phyloP scores from a whole-genome alignment of 2,113 vertebrate species.

The Erpornis zantholeuca region DNA sequence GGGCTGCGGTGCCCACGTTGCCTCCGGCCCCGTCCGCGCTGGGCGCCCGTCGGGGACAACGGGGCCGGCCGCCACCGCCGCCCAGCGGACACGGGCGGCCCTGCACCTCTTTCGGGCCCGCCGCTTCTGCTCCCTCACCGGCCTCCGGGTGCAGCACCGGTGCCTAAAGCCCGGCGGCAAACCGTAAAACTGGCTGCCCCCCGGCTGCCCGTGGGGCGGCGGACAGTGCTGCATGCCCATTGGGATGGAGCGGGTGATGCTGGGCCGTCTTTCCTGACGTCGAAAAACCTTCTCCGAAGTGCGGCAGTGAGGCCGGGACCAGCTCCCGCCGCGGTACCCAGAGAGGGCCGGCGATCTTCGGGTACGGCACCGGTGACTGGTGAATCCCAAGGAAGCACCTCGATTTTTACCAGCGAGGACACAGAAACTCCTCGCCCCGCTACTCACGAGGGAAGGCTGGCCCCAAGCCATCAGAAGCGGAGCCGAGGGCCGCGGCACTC shows the following conservation, averaged over 20 bases:
- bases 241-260: background rate
- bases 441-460: background rate
- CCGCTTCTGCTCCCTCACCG: background rate
- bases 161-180: background rate
- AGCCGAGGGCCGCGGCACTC: background rate
- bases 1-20: no score
- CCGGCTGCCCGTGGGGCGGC: background rate
- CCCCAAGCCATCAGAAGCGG: background rate
- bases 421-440: background rate
- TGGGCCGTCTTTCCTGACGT: background rate
- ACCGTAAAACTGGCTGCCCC: background rate
- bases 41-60: background rate
- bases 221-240: background rate
- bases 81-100: constrained; percentile 62
- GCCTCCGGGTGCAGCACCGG: background rate
- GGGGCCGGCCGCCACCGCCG: constrained; percentile 60
- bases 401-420: background rate
- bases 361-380: background rate
- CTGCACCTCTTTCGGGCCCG: background rate
- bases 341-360: background rate
- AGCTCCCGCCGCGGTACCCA: no score
- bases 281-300: background rate
- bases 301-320: background rate
- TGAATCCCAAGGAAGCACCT: background rate
- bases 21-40: background rate